These are phyloP conservation scores for Spodoptera littoralis DNA, from an alignment of 2,888 invertebrate species.

Conservation along the genomic window DNA sequence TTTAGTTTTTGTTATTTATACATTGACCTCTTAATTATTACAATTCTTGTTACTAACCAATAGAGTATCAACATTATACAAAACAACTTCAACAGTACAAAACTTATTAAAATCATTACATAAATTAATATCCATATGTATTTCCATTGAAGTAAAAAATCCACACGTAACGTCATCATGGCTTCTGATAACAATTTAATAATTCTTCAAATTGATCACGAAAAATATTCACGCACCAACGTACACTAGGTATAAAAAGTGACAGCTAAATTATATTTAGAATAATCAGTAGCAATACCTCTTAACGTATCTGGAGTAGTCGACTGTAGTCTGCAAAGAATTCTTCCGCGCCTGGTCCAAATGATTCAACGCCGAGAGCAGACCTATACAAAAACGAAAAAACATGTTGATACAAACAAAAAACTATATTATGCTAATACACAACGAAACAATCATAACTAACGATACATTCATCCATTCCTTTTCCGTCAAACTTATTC, in stretches of 20 bases:
- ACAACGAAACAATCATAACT: conserved; percentile 77
- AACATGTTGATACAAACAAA: conserved; percentile 66
- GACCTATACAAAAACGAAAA: conserved; percentile 73
- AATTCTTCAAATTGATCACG: conserved; percentile 48
- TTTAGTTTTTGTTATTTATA: conserved; percentile 4
- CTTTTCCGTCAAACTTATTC: conserved; percentile 84
- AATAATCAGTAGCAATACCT: conserved; percentile 81
- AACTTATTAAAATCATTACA: conserved; percentile 53
- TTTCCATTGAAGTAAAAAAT: conserved; percentile 40
- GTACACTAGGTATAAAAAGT: conserved; percentile 53
- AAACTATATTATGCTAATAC: conserved; percentile 79
- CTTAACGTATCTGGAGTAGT: conserved; percentile 96
- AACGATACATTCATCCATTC: conserved; percentile 81
- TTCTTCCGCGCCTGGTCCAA: conserved; percentile 87
- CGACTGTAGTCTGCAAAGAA: conserved; percentile 91
- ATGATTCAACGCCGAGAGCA: conserved; percentile 85
- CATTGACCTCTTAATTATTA: conserved; percentile 2
- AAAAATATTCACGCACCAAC: conserved; percentile 46
- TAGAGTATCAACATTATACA: conserved; percentile 1
- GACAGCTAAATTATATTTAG: conserved; percentile 57
- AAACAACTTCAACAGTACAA: conserved; percentile 18
- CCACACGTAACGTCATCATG: conserved; percentile 43
- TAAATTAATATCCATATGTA: conserved; percentile 53
- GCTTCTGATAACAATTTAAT: conserved; percentile 55
- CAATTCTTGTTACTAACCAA: conserved; percentile 21